These are phyloP conservation scores for Chelonoidis abingdonii DNA, from an alignment of 2,113 vertebrate species.

Conservation along the genomic window DNA sequence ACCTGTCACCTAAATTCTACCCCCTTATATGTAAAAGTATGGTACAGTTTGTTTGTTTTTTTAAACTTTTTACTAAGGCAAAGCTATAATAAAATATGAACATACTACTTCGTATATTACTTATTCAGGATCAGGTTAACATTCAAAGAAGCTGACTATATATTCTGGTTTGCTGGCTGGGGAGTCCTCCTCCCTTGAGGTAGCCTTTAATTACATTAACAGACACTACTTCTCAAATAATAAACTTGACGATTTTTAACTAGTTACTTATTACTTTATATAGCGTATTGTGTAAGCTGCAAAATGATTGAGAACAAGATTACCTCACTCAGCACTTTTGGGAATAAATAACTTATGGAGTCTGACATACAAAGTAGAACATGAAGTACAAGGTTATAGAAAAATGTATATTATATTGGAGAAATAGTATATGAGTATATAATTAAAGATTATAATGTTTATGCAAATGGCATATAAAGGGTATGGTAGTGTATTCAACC, in stretches of 20 bases:
- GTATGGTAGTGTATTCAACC: not conserved
- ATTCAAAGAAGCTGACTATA: not conserved
- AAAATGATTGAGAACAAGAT: slow-evolving; percentile 18
- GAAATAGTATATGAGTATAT: not conserved
- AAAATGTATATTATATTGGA: not conserved
- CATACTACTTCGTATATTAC: not conserved
- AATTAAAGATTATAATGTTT: not conserved
- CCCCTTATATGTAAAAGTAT: not conserved
- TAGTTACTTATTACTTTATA: not conserved
- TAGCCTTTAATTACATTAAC: not conserved
- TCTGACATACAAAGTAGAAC: not conserved
- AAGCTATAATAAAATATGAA: not conserved
- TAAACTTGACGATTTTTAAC: not conserved
- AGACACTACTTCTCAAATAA: not conserved
- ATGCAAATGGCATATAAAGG: not conserved
- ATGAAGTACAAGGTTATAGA: not conserved
- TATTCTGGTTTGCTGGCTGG: not conserved
- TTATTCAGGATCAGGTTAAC: not conserved
- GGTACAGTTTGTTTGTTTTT: not conserved
- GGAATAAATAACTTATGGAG: not conserved
- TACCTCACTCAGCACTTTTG: not conserved
- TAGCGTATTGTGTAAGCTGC: not conserved
- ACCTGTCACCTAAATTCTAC: not conserved
- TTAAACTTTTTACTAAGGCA: not conserved
- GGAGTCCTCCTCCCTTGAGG: not conserved